These are phyloP conservation scores for Falco punctatus DNA, from an alignment of 2,113 vertebrate species.

Conservation along the genomic window DNA sequence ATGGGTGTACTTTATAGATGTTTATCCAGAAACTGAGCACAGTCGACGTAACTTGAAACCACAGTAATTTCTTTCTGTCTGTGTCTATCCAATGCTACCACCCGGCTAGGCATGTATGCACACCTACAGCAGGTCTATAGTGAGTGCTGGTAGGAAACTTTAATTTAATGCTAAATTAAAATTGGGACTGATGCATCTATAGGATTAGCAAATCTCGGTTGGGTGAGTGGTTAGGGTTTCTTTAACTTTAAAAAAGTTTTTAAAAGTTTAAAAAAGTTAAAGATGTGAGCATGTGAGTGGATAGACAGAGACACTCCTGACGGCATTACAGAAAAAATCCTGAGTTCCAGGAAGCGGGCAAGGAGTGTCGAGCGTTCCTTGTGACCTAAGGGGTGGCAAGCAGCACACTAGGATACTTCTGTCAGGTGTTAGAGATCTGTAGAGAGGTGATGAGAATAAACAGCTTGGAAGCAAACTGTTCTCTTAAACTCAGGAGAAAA, in stretches of 20 bases:
- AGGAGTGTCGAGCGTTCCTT: accelerated
- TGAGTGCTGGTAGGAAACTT: neutral
- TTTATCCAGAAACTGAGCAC: neutral
- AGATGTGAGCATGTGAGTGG: neutral
- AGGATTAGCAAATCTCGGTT: neutral
- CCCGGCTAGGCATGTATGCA: accelerated
- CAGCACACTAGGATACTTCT: neutral
- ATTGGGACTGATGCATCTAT: neutral
- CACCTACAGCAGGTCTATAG: neutral
- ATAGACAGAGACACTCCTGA: neutral
- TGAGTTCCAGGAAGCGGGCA: neutral
- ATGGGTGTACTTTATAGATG: neutral
- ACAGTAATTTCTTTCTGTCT: neutral
- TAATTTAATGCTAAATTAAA: neutral
- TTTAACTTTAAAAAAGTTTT: neutral
- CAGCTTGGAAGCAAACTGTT: neutral
- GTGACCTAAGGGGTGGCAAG: neutral
- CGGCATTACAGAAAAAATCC: neutral
- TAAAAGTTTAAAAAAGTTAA: too few relatives aligned
- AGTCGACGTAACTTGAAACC: neutral
- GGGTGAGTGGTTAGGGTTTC: neutral
- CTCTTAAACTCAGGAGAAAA: neutral
- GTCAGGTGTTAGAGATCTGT: neutral
- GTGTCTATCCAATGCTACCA: neutral
- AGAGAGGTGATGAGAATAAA: neutral